These are phyloP conservation scores for Danionella cerebrum DNA, from an alignment of 2,113 vertebrate species.

Conservation along the genomic window DNA sequence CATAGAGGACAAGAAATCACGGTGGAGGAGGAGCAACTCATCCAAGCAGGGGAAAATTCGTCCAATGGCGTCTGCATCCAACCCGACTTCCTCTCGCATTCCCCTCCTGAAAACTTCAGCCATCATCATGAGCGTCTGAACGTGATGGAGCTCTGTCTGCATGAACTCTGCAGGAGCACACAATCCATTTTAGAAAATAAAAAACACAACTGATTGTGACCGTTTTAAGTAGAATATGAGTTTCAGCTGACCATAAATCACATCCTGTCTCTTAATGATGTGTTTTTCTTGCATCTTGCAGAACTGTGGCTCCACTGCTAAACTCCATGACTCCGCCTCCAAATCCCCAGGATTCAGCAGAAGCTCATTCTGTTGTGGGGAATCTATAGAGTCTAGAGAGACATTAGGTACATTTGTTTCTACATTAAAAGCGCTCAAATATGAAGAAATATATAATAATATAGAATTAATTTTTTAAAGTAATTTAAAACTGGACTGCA, in stretches of 20 bases:
- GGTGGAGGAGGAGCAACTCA: constrained; percentile 79
- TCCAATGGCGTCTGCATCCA: constrained; percentile 77
- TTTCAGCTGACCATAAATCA: constrained; percentile 79
- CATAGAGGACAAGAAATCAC: constrained; percentile 74
- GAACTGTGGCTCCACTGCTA: constrained; percentile 78
- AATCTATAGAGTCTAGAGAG: constrained; percentile 72
- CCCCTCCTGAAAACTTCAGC: constrained; percentile 90
- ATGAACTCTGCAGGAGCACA: constrained; percentile 76
- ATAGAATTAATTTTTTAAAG: no score
- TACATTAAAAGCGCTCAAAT: no score
- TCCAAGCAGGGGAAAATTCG: constrained; percentile 91
- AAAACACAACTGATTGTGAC: no score
- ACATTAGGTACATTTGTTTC: no score
- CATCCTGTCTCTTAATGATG: constrained; percentile 85
- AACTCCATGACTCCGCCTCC: constrained; percentile 90
- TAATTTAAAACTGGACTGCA: no score
- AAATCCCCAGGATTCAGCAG: constrained; percentile 70
- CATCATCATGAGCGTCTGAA: constrained; percentile 90
- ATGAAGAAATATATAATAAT: no score
- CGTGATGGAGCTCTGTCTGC: constrained; percentile 94
- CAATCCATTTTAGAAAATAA: background rate
- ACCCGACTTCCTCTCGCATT: constrained; percentile 85
- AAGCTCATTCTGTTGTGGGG: constrained; percentile 69
- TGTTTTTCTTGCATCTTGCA: constrained; percentile 80
- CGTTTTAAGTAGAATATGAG: no score